phyloP scores from a whole-genome alignment of 1,140 invertebrate genomes.

The Papilio xuthus region DNA sequence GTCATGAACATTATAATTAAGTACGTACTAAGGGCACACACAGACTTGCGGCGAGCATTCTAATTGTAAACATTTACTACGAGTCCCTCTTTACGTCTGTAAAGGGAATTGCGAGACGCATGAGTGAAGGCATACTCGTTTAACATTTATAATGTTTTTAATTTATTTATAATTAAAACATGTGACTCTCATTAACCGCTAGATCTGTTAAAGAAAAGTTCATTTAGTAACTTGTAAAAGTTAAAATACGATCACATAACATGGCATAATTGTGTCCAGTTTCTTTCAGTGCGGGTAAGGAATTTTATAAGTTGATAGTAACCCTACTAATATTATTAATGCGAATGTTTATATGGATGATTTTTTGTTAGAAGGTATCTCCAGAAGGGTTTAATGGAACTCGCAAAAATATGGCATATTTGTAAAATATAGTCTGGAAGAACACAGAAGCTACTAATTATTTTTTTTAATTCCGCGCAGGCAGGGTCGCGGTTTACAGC shows the following conservation, averaged over 20 bases:
- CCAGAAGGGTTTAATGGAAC: too few relatives aligned
- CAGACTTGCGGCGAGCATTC: background rate
- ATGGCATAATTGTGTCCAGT: too few relatives aligned
- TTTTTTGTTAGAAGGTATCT: too few relatives aligned
- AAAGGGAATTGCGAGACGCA: slow-evolving; percentile 1
- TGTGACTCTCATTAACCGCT: background rate
- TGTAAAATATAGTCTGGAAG: too few relatives aligned
- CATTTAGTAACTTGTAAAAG: background rate
- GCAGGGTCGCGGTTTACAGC: too few relatives aligned
- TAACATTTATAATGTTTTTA: background rate
- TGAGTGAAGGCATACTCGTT: background rate
- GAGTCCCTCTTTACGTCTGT: background rate
- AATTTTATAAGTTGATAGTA: background rate
- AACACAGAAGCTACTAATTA: too few relatives aligned
- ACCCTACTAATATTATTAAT: too few relatives aligned
- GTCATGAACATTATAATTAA: slow-evolving; percentile 15
- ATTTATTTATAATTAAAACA: background rate
- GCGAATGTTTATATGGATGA: too few relatives aligned
- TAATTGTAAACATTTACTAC: slow-evolving; percentile 23
- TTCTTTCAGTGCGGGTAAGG: too few relatives aligned
- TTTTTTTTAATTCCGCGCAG: too few relatives aligned
- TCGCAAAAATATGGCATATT: too few relatives aligned
- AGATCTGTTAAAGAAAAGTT: background rate
- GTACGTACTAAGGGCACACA: background rate
- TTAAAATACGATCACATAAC: background rate